phyloP scores from a whole-genome alignment of 1,140 invertebrate genomes.

The Drosophila murphyi region DNA sequence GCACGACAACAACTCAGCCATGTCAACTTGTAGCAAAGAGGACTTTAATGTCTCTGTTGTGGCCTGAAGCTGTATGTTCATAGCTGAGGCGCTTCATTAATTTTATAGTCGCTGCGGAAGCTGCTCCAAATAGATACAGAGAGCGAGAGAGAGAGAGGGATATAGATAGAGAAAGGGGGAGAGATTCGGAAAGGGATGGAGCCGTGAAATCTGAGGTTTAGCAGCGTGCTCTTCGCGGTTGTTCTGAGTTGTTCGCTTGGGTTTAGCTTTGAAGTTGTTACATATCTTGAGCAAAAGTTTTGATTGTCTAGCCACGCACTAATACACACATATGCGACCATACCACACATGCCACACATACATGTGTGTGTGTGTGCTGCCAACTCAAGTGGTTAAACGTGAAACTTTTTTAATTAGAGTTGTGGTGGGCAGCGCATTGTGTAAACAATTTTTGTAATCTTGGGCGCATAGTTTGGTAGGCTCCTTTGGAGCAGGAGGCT shows the following conservation, averaged over 20 bases:
- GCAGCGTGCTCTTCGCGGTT: slow-evolving; percentile 50
- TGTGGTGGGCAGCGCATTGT: slow-evolving; percentile 72
- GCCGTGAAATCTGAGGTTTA: slow-evolving; percentile 31
- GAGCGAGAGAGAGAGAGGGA: neutral
- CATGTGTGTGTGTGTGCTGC: slow-evolving; percentile 32
- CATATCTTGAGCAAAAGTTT: slow-evolving; percentile 62
- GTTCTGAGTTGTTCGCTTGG: slow-evolving; percentile 40
- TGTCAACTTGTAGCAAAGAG: slow-evolving; percentile 45
- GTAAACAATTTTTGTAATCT: slow-evolving; percentile 74
- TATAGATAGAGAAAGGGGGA: neutral
- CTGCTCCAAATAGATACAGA: neutral
- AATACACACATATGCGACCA: slow-evolving; percentile 53
- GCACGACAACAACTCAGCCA: slow-evolving; percentile 16
- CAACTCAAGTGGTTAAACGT: slow-evolving; percentile 80
- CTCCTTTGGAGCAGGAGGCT: neutral
- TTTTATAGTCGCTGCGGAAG: slow-evolving; percentile 65
- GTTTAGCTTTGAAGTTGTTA: slow-evolving; percentile 72
- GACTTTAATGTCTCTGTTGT: slow-evolving; percentile 76
- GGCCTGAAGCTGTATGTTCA: slow-evolving; percentile 38
- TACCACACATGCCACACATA: slow-evolving; percentile 14
- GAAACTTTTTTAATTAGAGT: slow-evolving; percentile 82
- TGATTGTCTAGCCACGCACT: slow-evolving; percentile 75
- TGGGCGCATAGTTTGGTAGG: slow-evolving; percentile 64
- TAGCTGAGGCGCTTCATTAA: slow-evolving; percentile 75
- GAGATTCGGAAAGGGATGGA: neutral